These are phyloP conservation scores for Trachops cirrhosus DNA, from an alignment of 2,797 vertebrate species.

Conservation along the genomic window DNA sequence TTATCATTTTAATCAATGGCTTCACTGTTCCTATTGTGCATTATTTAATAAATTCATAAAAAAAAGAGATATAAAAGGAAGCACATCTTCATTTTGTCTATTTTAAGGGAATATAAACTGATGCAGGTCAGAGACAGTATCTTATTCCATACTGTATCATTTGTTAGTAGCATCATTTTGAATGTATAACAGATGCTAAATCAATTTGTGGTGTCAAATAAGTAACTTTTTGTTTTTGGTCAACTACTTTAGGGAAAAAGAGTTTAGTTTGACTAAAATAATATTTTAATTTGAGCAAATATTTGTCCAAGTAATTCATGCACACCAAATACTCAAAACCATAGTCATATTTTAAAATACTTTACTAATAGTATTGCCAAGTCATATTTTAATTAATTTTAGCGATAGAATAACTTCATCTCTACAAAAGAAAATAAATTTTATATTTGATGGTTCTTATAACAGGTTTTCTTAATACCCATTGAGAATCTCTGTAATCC, in stretches of 20 bases:
- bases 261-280: not conserved
- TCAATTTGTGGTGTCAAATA: not conserved
- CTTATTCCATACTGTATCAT: not conserved
- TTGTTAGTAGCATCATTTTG: not conserved
- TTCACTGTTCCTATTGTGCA: not conserved
- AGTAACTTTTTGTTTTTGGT: not conserved
- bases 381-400: not conserved
- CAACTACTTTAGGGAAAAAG: not conserved
- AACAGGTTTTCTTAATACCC: not conserved
- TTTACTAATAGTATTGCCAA: not conserved
- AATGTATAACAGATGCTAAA: not conserved
- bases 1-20: not conserved
- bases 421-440: not conserved
- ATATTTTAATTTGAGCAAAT: constrained; percentile 36
- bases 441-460: not conserved
- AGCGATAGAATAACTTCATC: not conserved
- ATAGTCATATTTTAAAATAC: not conserved
- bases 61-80: not conserved
- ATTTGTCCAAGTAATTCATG: not conserved
- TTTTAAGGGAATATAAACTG: not conserved
- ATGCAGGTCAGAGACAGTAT: not conserved
- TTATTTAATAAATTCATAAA: not conserved
- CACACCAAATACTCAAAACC: not conserved
- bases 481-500: not conserved
- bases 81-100: not conserved